Evolutionary conservation across 2,797 vertebrate genomes (phyloP).

Genomic region (Lacerta bilineata): DNA sequence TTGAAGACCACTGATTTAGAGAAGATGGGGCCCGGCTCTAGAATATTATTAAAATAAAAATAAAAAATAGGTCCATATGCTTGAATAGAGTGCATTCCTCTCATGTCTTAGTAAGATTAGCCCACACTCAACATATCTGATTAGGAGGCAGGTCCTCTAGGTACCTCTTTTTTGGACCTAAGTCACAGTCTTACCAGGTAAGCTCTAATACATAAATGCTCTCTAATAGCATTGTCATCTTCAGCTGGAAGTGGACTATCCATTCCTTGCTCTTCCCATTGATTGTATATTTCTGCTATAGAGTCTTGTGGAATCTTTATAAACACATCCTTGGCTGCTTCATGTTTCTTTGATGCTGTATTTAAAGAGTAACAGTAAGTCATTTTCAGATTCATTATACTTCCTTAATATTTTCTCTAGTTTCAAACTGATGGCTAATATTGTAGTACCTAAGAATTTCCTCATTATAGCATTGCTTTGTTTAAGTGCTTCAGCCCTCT

Average conservation of each 20-base stretch:
- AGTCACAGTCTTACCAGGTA: slow-evolving; percentile 88
- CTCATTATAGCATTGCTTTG: slow-evolving; percentile 99
- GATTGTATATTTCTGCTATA: slow-evolving; percentile 92
- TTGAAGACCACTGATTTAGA: background rate
- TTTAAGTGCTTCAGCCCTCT: slow-evolving; percentile 94
- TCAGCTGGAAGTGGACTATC: slow-evolving; percentile 87
- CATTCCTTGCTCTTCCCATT: slow-evolving; percentile 90
- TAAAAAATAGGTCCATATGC: too few relatives aligned
- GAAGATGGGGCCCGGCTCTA: background rate
- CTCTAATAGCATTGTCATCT: slow-evolving; percentile 94
- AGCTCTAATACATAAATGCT: slow-evolving; percentile 94
- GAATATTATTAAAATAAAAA: background rate
- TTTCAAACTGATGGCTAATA: slow-evolving; percentile 20
- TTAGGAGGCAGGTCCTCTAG: background rate
- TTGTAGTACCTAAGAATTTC: slow-evolving; percentile 90
- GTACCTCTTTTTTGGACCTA: background rate
- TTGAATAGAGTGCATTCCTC: background rate
- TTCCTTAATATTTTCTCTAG: background rate
- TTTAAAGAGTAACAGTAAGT: slow-evolving; percentile 45
- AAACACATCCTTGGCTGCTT: slow-evolving; percentile 95
- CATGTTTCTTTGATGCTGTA: slow-evolving; percentile 93
- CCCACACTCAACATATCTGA: background rate
- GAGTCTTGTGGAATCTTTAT: slow-evolving; percentile 96
- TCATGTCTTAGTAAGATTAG: background rate
- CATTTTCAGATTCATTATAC: slow-evolving; percentile 21